These are phyloP conservation scores for Oreotrochilus melanogaster DNA, from an alignment of 2,113 vertebrate genomes.

Conservation along the genomic window DNA sequence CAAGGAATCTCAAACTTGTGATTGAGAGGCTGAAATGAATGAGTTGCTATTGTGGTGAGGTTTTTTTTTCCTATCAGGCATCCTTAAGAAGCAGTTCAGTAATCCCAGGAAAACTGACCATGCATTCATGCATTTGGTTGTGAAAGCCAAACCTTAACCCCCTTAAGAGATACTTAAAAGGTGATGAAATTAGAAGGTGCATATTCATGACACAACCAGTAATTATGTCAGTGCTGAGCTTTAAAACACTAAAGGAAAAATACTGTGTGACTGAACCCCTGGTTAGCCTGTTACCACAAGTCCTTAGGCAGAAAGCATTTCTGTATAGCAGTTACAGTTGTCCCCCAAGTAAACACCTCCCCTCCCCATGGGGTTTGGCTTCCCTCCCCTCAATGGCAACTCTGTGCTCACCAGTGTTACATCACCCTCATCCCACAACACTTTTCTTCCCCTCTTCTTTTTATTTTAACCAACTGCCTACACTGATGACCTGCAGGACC, in stretches of 20 bases:
- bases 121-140: neutral
- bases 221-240: neutral
- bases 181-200: neutral
- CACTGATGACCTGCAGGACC: neutral
- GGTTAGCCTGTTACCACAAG: neutral
- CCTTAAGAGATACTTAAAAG: neutral
- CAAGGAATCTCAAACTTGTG: neutral
- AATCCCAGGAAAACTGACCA: neutral
- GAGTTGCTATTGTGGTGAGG: neutral
- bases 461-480: neutral
- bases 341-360: neutral
- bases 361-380: neutral
- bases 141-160: neutral
- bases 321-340: neutral
- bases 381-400: neutral
- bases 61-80: neutral
- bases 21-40: neutral
- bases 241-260: neutral
- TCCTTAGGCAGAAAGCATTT: neutral
- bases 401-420: neutral
- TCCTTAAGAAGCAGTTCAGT: neutral
- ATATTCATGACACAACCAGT: neutral
- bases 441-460: neutral
- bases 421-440: fast-evolving
- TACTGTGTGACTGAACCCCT: neutral